Percentiles rank a stretch among this genome's conserved stretches.
Evolutionary conservation across 1,140 invertebrate genomes (phyloP).

Genomic region (Heliconius hermathena): DNA sequence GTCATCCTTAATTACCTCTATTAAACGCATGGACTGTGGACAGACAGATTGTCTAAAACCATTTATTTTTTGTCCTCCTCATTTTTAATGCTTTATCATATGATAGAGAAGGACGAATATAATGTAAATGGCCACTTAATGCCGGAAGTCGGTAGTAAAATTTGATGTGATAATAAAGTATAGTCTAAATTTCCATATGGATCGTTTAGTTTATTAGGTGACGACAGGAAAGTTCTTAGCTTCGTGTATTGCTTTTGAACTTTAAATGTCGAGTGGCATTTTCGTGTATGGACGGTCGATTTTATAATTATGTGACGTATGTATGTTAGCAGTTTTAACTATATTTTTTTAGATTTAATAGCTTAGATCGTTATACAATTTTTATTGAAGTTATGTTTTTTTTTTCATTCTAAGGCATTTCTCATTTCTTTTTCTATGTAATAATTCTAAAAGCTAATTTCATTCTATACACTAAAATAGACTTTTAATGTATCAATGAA

Average conservation of each 20-base stretch:
- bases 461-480: too few species aligned
- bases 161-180: constrained; percentile 75
- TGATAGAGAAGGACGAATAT: constrained; percentile 46
- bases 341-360: too few species aligned
- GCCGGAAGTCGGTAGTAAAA: constrained; percentile 78
- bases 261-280: constrained; percentile 34
- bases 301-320: background rate
- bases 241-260: constrained; percentile 28
- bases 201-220: constrained; percentile 39
- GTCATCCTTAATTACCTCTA: constrained; percentile 72
- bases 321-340: background rate
- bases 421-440: too few species aligned
- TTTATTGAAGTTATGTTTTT: too few species aligned
- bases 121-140: constrained; percentile 45
- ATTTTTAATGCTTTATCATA: constrained; percentile 24
- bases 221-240: constrained; percentile 22
- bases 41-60: constrained; percentile 56
- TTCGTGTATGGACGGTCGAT: background rate
- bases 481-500: too few species aligned
- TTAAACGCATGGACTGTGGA: constrained; percentile 71
- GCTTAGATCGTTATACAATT: too few species aligned
- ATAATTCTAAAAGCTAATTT: too few species aligned
- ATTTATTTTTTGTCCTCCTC: constrained; percentile 49
- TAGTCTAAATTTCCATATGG: constrained; percentile 73
- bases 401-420: too few species aligned